Evolutionary conservation across 2,888 invertebrate genomes (phyloP), one percentile per base, ranked within the genome.

Genomic region (Noctuana brunneofusca): DNA sequence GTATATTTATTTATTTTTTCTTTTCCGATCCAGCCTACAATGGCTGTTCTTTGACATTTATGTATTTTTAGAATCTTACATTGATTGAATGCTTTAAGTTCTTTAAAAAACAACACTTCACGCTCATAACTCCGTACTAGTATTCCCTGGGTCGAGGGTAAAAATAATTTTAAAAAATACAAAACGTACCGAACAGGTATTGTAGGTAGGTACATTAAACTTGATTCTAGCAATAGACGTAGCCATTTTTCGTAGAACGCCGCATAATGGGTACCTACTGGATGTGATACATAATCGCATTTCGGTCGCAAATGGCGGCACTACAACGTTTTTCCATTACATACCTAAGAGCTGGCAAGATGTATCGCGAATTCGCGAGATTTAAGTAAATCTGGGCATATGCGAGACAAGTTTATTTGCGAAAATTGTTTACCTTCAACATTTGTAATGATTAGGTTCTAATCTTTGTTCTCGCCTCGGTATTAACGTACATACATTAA

Each of bases 301-400:
- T 66, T 67, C 64, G 66, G 67, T 66, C 55, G 58, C 52, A 64
- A 58, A 64, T 65, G 65, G 64, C 55, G 53, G 60, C 64, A 63
- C 70, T 70, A 83, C 83, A 83, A 65, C 74, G 75, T 68, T 82
- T 81, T 82, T 82, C 81, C 81, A 83, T 82, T 83, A 81, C 71
- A 70, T 64, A 64, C 70, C n/a, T n/a, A n/a, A n/a, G 43, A 22
- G 20, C 38, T 32, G 32, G 41, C 30, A 20, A 53, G 20, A 59
- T 53, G 20, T 59, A 59, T 32, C 8, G 38, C 38, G 38, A 41
- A n/a, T 1, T 30, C 8, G 50, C 30, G 8, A 35, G 18, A 30
- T 27, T 9, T 12, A 12, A 12, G n/a, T 38, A 53, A n/a, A n/a
- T n/a, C n/a, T n/a, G n/a, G n/a, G n/a, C n/a, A n/a, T n/a, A n/a